A percentile compares a stretch with the other conserved stretches of the same genome.
Evolutionary conservation across 2,797 vertebrate species (phyloP).

Genomic region (Dipus sagitta): DNA sequence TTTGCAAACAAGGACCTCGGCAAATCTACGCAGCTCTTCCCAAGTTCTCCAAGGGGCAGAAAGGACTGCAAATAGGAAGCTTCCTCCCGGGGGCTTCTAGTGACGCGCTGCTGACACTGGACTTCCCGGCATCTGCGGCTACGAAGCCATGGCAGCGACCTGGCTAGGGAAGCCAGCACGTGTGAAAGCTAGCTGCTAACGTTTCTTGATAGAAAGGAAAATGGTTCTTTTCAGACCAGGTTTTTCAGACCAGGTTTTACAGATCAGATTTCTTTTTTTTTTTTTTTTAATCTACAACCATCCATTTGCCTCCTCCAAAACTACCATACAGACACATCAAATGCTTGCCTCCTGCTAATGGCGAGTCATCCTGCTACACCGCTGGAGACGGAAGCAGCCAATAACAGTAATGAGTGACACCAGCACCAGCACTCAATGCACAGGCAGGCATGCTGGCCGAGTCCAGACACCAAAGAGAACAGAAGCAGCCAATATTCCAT

Average conservation of each 20-base stretch:
- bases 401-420: neutral
- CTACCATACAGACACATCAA: slow-evolving; percentile 46
- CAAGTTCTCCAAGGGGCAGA: slow-evolving; percentile 51
- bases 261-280: too few species aligned
- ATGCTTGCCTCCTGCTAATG: slow-evolving; percentile 20
- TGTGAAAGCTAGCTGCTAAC: slow-evolving; percentile 42
- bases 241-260: neutral
- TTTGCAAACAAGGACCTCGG: slow-evolving; percentile 26
- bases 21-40: neutral
- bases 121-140: neutral
- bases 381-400: slow-evolving; percentile 38
- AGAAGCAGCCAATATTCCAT: neutral
- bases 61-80: slow-evolving; percentile 43
- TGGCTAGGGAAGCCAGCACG: neutral
- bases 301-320: slow-evolving; percentile 11
- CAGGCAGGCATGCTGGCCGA: neutral
- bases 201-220: slow-evolving; percentile 5
- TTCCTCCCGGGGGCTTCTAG: neutral
- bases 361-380: neutral
- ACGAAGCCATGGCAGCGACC: neutral
- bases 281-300: slow-evolving; percentile 11
- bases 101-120: neutral
- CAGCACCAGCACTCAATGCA: neutral
- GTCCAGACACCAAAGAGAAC: slow-evolving; percentile 24
- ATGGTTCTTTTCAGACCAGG: neutral